phyloP scores from a whole-genome alignment of 2,797 vertebrate genomes.

The Diplodus sargus region DNA sequence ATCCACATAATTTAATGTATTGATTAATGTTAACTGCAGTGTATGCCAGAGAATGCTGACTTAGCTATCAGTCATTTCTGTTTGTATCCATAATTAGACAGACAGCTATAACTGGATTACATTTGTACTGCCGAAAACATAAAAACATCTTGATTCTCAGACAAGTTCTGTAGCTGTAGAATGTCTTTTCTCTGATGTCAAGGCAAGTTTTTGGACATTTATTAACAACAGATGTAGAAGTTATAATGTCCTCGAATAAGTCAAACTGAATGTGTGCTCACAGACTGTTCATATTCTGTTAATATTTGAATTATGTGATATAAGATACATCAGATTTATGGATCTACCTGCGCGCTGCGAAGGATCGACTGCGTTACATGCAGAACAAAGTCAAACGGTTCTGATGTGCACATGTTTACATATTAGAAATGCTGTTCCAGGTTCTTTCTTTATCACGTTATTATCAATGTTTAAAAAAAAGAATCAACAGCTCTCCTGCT shows the following conservation, averaged over 20 bases:
- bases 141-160: neutral
- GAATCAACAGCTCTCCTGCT: slow-evolving; percentile 21
- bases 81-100: neutral
- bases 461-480: neutral
- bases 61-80: neutral
- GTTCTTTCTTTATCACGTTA: slow-evolving; percentile 19
- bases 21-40: neutral
- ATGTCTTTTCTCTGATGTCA: neutral
- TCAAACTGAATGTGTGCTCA: neutral
- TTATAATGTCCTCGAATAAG: neutral
- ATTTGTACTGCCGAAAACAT: neutral
- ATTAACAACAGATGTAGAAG: neutral
- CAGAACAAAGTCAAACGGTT: neutral
- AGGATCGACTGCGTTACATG: neutral
- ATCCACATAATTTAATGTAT: neutral
- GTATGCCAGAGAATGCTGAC: neutral
- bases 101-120: neutral
- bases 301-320: neutral
- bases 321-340: too few relatives aligned
- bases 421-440: neutral
- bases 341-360: neutral
- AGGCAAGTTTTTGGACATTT: neutral
- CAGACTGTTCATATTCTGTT: neutral
- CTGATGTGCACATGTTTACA: neutral
- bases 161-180: neutral